Conservation (phyloP, 92 coral and sea anemone species). For the Epizoanthus ramosus region DNA sequence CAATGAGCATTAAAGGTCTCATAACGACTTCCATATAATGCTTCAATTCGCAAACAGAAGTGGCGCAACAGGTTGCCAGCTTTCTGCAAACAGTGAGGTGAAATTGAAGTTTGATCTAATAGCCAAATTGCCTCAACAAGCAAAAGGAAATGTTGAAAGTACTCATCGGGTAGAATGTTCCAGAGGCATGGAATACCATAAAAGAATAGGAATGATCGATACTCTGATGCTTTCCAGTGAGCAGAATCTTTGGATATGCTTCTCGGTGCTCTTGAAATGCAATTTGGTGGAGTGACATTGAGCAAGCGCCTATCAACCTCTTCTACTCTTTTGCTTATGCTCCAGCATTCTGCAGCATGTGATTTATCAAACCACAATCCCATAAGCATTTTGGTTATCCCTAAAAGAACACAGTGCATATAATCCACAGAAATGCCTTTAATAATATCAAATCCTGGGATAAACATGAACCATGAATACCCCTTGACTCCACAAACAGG, state of each 20-base stretch:
- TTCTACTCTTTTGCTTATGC: constrained; percentile 47
- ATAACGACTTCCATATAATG: constrained; percentile 66
- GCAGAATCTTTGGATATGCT: constrained; percentile 53
- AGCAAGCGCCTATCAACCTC: constrained; percentile 59
- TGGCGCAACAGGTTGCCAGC: constrained; percentile 56
- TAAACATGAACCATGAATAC: constrained; percentile 67
- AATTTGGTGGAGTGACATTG: constrained; percentile 60
- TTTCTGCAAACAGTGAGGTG: constrained; percentile 22
- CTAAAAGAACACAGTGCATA: constrained; percentile 70
- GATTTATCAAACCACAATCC: constrained; percentile 69
- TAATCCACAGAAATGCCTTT: constrained; percentile 66
- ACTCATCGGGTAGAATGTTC: constrained; percentile 68
- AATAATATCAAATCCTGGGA: constrained; percentile 76
- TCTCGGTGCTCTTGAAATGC: constrained; percentile 69
- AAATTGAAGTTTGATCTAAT: constrained; percentile 55
- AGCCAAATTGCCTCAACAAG: constrained; percentile 71
- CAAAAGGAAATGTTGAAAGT: constrained; percentile 66
- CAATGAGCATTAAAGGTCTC: constrained; percentile 67
- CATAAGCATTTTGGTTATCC: constrained; percentile 65
- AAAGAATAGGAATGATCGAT: constrained; percentile 66
- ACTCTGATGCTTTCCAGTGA: constrained; percentile 79
- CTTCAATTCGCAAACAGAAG: constrained; percentile 67
- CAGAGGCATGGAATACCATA: constrained; percentile 77
- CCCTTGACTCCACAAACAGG: constrained; percentile 71
- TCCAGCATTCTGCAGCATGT: constrained; percentile 55